Conservation (phyloP, 1,140 invertebrate genomes). For the Arctopsyche grandis region DNA sequence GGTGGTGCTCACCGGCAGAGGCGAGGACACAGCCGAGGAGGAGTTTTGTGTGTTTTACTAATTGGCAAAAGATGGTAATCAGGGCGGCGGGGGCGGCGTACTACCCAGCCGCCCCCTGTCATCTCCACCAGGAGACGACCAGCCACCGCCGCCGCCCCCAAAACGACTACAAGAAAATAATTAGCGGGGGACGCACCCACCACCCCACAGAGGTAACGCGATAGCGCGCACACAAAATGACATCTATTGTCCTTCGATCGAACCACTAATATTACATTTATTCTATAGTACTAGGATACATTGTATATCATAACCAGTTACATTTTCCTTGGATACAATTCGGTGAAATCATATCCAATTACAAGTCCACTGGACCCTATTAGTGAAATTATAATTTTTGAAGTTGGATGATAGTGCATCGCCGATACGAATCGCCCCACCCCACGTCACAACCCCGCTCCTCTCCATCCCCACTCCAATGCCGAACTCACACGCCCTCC, state of each 20-base stretch:
- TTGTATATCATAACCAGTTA: too few relatives aligned
- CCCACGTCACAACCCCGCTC: too few relatives aligned
- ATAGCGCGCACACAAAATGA: not conserved
- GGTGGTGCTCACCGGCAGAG: slow-evolving; percentile 64
- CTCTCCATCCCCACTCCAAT: too few relatives aligned
- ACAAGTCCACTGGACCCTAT: too few relatives aligned
- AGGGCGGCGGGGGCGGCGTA: slow-evolving; percentile 58
- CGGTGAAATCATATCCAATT: too few relatives aligned
- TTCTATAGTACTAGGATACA: too few relatives aligned
- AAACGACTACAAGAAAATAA: slow-evolving; percentile 69
- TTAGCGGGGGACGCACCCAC: slow-evolving; percentile 55
- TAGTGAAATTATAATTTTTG: too few relatives aligned
- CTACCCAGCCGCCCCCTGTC: slow-evolving; percentile 55
- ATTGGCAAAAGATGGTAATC: slow-evolving; percentile 69
- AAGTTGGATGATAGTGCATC: too few relatives aligned
- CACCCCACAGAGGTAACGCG: slow-evolving; percentile 36
- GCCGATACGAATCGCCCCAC: too few relatives aligned
- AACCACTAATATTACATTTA: not conserved
- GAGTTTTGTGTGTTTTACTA: slow-evolving; percentile 70
- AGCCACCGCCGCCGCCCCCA: slow-evolving; percentile 57
- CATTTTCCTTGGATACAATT: too few relatives aligned
- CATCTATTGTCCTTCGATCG: not conserved
- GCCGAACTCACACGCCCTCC: too few relatives aligned
- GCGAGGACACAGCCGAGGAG: slow-evolving; percentile 63
- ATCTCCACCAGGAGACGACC: slow-evolving; percentile 43